Base-by-base conservation (phyloP, 1,140 invertebrate species). In the Brachystomella parvula region DNA sequence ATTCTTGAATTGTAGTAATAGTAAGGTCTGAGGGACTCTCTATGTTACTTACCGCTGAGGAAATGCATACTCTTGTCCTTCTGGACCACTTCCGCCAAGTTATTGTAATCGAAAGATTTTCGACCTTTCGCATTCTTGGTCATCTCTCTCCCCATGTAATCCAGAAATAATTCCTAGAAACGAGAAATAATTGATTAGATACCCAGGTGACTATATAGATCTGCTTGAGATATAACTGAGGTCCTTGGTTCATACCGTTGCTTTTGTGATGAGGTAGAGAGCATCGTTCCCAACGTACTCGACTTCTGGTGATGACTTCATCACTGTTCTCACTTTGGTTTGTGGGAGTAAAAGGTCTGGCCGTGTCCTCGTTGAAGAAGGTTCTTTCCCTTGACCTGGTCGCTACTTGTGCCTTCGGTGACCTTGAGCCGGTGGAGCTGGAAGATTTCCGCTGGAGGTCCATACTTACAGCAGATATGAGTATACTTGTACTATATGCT, bases 231-330 rank as follows among this genome's bases (percentile, higher is more conserved):
- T 2, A 57, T 2, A 3, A 15, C 15, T 39, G 19, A 26, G 30
- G 33, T 32, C 53, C 31, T 47, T 31, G 6, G n/a, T 59, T 3
- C 80, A 81, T 81, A 89, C 87, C 57, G 88, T 87, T 29, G 88
- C 86, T 83, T 86, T 86, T 9, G 85, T 83, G 56, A 88, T 84
- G 63, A 87, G 76, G 76, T 83, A 84, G 24, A 89, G 78, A 19
- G 87, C 85, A 76, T 90, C 88, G 74, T 85, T 85, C 39, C 86
- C 86, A 44, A 91, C 85, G 32, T 83, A 84, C 68, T 89, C 87
- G 1, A 89, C 87, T 74, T 89, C 87, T 35, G 88, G 88, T 1
- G 88, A 89, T 78, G 88, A 89, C 81, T 90, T 90, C 88, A 91
- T 91, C 63, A 91, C 90, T 47, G 87, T 89, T 81, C 85, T 87